Conservation (phyloP, 2,797 vertebrate genomes). For the Myiotriccus ornatus region DNA sequence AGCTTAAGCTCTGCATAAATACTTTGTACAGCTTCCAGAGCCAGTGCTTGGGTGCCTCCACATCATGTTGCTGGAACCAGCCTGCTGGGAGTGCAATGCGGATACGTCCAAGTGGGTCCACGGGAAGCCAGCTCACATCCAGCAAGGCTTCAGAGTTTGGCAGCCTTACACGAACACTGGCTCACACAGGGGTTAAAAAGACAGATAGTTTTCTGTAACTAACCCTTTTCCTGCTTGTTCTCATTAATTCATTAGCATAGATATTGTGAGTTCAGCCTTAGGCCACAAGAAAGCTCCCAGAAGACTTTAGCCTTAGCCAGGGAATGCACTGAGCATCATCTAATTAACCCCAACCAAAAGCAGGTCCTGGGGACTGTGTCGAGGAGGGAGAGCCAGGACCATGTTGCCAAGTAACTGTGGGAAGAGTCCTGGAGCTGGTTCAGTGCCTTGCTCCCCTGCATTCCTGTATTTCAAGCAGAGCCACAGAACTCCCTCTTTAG, state of each 20-base stretch:
- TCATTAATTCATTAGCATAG: constrained; percentile 63
- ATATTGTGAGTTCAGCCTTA: constrained; percentile 62
- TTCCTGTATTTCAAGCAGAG: constrained; percentile 30
- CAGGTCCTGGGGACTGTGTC: constrained; percentile 42
- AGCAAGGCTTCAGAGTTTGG: not conserved
- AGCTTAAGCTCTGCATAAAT: constrained; percentile 53
- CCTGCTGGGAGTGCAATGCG: not conserved
- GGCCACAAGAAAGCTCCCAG: constrained; percentile 55
- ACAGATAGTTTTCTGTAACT: constrained; percentile 36
- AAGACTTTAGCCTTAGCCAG: constrained; percentile 43
- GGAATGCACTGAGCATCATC: constrained; percentile 56
- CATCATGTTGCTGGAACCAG: not conserved
- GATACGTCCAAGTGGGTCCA: not conserved
- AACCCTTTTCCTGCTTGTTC: constrained; percentile 32
- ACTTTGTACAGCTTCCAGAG: constrained; percentile 28
- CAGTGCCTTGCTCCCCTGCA: not conserved
- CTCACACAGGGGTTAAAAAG: constrained; percentile 41
- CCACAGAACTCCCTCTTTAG: constrained; percentile 55
- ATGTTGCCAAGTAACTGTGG: constrained; percentile 61
- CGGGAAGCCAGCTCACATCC: not conserved
- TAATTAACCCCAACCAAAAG: constrained; percentile 65
- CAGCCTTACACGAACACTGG: not conserved
- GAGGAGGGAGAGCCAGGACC: constrained; percentile 42
- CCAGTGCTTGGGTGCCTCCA: not conserved
- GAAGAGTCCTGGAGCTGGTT: constrained; percentile 28